phyloP scores from a whole-genome alignment of 2,113 vertebrate genomes.

The Scopus umbretta region DNA sequence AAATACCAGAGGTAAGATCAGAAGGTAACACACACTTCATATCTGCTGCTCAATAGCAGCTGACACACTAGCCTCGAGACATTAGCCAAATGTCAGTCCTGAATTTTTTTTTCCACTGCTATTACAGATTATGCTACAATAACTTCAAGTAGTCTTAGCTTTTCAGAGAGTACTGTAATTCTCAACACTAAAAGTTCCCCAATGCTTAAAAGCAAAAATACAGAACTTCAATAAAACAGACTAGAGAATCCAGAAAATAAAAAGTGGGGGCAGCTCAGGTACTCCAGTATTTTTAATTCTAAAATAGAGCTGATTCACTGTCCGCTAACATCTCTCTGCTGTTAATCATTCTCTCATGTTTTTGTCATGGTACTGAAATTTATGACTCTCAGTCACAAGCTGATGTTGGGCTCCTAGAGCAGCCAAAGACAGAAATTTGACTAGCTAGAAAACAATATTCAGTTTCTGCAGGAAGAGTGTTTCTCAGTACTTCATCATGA shows the following conservation, averaged over 20 bases:
- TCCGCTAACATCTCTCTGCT: neutral
- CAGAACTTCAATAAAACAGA: neutral
- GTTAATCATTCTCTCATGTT: neutral
- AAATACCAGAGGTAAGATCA: neutral
- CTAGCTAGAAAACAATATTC: neutral
- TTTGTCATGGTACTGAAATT: neutral
- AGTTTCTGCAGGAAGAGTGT: neutral
- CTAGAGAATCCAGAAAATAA: neutral
- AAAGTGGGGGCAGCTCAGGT: neutral
- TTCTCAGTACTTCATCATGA: neutral
- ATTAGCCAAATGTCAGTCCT: neutral
- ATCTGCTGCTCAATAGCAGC: neutral
- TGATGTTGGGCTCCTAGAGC: neutral
- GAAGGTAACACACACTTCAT: neutral
- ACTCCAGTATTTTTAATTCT: neutral
- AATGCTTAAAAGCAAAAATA: neutral
- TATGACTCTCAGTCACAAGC: neutral
- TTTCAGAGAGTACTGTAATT: neutral
- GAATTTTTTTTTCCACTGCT: neutral
- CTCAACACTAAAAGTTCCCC: neutral
- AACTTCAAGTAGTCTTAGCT: neutral
- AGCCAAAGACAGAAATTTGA: neutral
- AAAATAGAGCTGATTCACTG: neutral
- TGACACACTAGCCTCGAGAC: neutral
- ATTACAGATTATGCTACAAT: neutral